A percentile compares a stretch with the other conserved stretches of the same genome.
Evolutionary conservation across 2,888 invertebrate species (phyloP).

Genomic region (Agrilus biguttatus): DNA sequence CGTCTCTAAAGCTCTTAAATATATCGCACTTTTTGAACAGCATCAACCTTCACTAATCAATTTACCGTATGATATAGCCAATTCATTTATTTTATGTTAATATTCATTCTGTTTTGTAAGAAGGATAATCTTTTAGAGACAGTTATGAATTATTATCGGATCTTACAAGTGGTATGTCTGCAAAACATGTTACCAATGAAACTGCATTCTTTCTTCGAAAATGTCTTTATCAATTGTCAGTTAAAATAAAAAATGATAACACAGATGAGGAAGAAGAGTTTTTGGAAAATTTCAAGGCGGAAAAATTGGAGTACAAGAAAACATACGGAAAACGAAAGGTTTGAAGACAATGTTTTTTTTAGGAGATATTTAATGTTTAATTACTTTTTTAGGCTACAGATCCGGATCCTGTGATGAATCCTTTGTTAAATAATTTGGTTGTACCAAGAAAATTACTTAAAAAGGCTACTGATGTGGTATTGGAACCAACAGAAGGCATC

Average conservation of each 20-base stretch:
- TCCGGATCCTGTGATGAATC: not conserved
- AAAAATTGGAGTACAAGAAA: slow-evolving; percentile 1
- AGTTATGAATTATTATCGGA: slow-evolving; percentile 15
- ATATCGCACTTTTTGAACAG: slow-evolving; percentile 23
- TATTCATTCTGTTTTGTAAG: not conserved
- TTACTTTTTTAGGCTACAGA: not conserved
- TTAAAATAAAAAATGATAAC: slow-evolving; percentile 11
- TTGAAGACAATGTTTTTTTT: not conserved
- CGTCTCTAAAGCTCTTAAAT: slow-evolving; percentile 22
- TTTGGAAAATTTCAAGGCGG: slow-evolving; percentile 7
- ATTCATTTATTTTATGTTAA: not conserved
- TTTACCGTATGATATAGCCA: slow-evolving; percentile 14
- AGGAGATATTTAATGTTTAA: not conserved
- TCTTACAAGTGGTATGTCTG: slow-evolving; percentile 13
- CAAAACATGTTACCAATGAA: slow-evolving; percentile 11
- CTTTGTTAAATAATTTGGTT: too few species aligned
- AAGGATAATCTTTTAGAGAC: slow-evolving; percentile 10
- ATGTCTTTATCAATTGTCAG: slow-evolving; percentile 12
- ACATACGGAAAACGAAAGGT: not conserved
- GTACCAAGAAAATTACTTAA: too few species aligned
- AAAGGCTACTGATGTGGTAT: too few species aligned
- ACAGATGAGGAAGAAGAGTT: slow-evolving; percentile 7
- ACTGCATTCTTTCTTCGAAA: slow-evolving; percentile 12
- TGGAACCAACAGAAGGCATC: too few species aligned
- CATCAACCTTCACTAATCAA: slow-evolving; percentile 12